Conservation (phyloP, 1,140 invertebrate genomes). For the Metaphire vulgaris region DNA sequence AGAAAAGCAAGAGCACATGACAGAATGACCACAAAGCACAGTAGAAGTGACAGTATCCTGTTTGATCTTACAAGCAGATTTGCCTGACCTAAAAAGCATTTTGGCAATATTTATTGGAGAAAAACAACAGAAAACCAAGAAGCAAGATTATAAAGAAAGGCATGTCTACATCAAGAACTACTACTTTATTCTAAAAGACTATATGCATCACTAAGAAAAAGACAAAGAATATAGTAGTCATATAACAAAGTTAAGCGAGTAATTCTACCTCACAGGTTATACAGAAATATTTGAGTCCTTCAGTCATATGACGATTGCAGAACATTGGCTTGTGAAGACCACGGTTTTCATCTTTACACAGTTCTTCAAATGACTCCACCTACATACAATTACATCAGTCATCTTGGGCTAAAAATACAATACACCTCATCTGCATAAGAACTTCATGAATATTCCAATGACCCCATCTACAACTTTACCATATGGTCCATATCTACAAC, state of each 20-base stretch:
- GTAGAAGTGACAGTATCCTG: no score
- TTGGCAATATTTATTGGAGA: no score
- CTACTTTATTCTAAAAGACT: background rate
- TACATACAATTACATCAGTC: slow-evolving; percentile 43
- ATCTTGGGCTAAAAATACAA: background rate
- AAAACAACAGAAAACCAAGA: background rate
- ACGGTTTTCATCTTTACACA: slow-evolving; percentile 60
- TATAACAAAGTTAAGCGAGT: slow-evolving; percentile 18
- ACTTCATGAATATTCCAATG: no score
- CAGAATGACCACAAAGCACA: no score
- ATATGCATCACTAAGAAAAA: background rate
- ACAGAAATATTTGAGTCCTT: slow-evolving; percentile 75
- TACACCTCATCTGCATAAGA: no score
- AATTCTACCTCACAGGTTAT: slow-evolving; percentile 66
- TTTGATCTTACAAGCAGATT: no score
- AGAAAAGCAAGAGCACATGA: no score
- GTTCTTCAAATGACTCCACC: slow-evolving; percentile 77
- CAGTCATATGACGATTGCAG: slow-evolving; percentile 67
- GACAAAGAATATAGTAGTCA: slow-evolving; percentile 1
- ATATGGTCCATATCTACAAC: background rate
- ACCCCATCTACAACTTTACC: no score
- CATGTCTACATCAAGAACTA: background rate
- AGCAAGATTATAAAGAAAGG: background rate
- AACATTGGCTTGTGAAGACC: slow-evolving; percentile 70
- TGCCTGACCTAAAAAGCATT: no score